Percentiles rank a stretch among this genome's conserved stretches.
phyloP scores from a whole-genome alignment of 1,140 invertebrate species.

The Drosophila sulfurigaster region DNA sequence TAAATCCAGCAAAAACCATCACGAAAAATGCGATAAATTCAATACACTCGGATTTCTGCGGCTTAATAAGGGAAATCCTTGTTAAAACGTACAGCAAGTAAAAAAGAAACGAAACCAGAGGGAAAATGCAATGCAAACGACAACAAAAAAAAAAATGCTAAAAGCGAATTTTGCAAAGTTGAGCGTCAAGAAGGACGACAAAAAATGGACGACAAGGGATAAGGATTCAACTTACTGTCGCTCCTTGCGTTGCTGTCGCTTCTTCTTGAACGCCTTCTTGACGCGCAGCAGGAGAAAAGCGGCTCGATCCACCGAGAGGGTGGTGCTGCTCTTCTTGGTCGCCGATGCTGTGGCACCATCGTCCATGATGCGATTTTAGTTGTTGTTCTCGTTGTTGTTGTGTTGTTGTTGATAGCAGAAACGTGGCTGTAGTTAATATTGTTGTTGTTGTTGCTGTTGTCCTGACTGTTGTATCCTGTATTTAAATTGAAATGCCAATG shows the following conservation, averaged over 20 bases:
- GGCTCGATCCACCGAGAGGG: constrained; percentile 93
- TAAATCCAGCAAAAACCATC: constrained; percentile 5
- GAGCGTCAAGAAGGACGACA: not conserved
- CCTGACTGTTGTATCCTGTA: constrained; percentile 28
- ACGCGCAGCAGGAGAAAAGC: constrained; percentile 94
- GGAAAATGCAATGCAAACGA: not conserved
- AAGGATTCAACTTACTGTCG: constrained; percentile 88
- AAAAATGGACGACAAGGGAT: not conserved
- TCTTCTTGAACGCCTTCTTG: constrained; percentile 95
- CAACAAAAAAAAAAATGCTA: not conserved
- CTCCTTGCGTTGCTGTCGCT: constrained; percentile 93
- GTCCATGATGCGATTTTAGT: constrained; percentile 58
- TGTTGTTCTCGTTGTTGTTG: constrained; percentile 21
- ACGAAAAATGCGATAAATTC: constrained; percentile 40
- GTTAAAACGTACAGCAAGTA: constrained; percentile 11
- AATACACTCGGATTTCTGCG: constrained; percentile 39
- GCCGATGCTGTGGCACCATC: constrained; percentile 58
- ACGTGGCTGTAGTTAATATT: constrained; percentile 6
- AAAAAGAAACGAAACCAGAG: constrained; percentile 1
- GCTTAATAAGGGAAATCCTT: constrained; percentile 51
- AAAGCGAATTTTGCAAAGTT: constrained; percentile 16
- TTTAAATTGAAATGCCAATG: constrained; percentile 56
- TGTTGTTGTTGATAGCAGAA: constrained; percentile 12
- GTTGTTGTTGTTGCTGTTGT: constrained; percentile 18
- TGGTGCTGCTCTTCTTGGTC: constrained; percentile 80